phyloP scores from a whole-genome alignment of 1,140 invertebrate species.

The Listronotus bonariensis region DNA sequence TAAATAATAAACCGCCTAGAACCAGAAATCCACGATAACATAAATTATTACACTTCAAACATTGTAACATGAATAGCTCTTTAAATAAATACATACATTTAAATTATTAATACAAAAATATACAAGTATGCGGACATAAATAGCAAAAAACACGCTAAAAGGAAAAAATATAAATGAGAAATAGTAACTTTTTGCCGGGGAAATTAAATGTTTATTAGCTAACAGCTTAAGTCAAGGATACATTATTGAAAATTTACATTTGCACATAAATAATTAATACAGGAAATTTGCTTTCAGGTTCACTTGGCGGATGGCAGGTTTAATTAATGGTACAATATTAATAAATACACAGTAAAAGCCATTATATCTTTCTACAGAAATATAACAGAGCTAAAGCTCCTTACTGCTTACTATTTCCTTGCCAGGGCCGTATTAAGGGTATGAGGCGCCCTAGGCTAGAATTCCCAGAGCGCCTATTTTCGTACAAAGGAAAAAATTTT shows the following conservation, averaged over 20 bases:
- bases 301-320: slow-evolving; percentile 1
- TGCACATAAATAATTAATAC: slow-evolving; percentile 16
- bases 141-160: slow-evolving; percentile 1
- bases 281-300: slow-evolving; percentile 11
- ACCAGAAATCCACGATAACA: not conserved
- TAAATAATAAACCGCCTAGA: not conserved
- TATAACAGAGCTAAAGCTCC: no score
- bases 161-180: slow-evolving; percentile 1
- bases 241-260: no score
- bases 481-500: no score
- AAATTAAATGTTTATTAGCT: slow-evolving; percentile 19
- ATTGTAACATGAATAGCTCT: slow-evolving; percentile 1
- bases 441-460: no score
- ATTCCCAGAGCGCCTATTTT: no score
- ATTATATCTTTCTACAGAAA: no score
- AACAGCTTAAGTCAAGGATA: slow-evolving; percentile 14
- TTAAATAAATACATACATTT: slow-evolving; percentile 4
- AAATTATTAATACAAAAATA: slow-evolving; percentile 6
- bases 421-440: no score
- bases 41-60: not conserved
- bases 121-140: slow-evolving; percentile 16
- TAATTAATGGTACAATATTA: slow-evolving; percentile 1
- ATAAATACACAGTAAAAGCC: no score
- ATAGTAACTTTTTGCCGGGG: slow-evolving; percentile 10
- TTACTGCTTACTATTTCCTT: no score